These are phyloP conservation scores for Ptychoptera albimana DNA, from an alignment of 2,888 invertebrate species.

Conservation along the genomic window DNA sequence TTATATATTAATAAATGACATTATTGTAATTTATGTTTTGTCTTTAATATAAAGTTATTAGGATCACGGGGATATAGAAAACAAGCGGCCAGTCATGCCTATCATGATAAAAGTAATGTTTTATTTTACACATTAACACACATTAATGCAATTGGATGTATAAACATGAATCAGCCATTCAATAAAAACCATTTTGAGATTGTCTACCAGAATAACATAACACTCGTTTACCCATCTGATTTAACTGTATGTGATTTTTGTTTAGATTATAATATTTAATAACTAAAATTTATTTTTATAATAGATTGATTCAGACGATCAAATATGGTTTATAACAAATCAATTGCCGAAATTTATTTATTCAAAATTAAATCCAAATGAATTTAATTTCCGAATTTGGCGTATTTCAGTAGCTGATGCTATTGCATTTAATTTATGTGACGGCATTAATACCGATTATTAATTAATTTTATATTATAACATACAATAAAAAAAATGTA, in stretches of 20 bases:
- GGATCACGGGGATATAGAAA: slow-evolving; percentile 47
- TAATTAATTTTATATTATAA: too few species aligned
- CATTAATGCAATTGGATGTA: slow-evolving; percentile 56
- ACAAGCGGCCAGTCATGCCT: slow-evolving; percentile 53
- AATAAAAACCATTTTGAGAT: slow-evolving; percentile 15
- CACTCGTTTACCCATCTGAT: slow-evolving; percentile 1
- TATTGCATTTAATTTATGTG: too few species aligned
- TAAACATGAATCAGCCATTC: slow-evolving; percentile 43
- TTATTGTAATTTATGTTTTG: neutral
- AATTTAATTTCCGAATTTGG: slow-evolving; percentile 49
- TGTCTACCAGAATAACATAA: neutral
- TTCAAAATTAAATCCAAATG: slow-evolving; percentile 38
- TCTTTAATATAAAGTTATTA: slow-evolving; percentile 26
- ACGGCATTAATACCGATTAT: too few species aligned
- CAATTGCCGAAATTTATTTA: slow-evolving; percentile 50
- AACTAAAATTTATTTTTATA: neutral
- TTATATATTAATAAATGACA: too few species aligned
- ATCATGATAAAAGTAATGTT: slow-evolving; percentile 41
- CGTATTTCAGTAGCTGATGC: slow-evolving; percentile 12
- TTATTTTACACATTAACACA: slow-evolving; percentile 57
- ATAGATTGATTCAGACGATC: slow-evolving; percentile 42
- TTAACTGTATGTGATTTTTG: neutral
- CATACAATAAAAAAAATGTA: too few species aligned
- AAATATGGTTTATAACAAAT: slow-evolving; percentile 54
- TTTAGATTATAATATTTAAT: neutral